Percentiles rank a stretch among this genome's conserved stretches.
phyloP scores from a whole-genome alignment of 2,113 vertebrate genomes.

The Globicephala melas region DNA sequence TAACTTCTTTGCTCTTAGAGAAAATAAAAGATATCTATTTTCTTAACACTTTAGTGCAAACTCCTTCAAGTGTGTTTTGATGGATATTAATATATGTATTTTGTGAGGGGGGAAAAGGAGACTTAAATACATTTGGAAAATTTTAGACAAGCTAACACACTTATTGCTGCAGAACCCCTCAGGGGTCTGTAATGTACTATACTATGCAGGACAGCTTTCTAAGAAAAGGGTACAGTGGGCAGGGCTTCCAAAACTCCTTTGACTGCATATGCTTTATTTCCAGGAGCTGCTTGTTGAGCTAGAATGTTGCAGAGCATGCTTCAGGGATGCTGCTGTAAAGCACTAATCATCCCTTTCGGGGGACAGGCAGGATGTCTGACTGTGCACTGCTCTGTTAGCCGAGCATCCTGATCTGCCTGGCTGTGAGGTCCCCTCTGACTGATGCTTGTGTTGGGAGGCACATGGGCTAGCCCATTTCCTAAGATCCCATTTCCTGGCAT shows the following conservation, averaged over 20 bases:
- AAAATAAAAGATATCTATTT: not conserved
- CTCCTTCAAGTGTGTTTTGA: not conserved
- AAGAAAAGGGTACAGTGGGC: not conserved
- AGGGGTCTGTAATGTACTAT: not conserved
- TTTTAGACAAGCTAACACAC: not conserved
- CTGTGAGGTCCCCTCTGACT: not conserved
- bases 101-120: not conserved
- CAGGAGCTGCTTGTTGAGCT: not conserved
- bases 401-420: not conserved
- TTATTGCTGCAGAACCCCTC: not conserved
- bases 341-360: not conserved
- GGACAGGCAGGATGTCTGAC: not conserved
- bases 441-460: accelerated
- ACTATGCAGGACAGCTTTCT: not conserved
- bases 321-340: not conserved
- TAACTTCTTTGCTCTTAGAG: not conserved
- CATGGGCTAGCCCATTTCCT: not conserved
- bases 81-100: not conserved
- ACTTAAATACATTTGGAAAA: not conserved
- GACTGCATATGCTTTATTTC: not conserved
- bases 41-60: not conserved
- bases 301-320: not conserved
- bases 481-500: not conserved
- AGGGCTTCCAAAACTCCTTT: not conserved
- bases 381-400: not conserved